These are phyloP conservation scores for Meleagris gallopavo DNA, from an alignment of 2,113 vertebrate genomes.

Conservation along the genomic window DNA sequence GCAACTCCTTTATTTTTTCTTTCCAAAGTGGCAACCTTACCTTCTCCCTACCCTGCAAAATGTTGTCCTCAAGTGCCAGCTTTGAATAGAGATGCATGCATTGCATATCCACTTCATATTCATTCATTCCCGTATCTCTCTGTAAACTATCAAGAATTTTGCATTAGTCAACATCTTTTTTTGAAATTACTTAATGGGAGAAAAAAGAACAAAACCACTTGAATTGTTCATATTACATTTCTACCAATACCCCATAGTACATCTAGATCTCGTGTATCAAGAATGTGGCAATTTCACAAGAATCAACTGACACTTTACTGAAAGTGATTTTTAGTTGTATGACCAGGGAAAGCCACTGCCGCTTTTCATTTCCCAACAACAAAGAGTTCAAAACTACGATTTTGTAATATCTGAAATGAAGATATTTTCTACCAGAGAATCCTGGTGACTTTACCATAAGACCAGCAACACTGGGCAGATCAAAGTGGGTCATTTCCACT, in stretches of 20 bases:
- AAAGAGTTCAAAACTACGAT: background rate
- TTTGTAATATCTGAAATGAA: constrained; percentile 4
- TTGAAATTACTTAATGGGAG: background rate
- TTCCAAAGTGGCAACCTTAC: background rate
- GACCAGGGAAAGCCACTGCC: background rate
- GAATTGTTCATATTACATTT: background rate
- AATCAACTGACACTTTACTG: background rate
- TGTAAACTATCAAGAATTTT: background rate
- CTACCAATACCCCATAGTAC: background rate
- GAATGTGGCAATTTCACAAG: constrained; percentile 20
- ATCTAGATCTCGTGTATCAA: background rate
- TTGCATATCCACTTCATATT: background rate
- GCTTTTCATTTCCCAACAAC: constrained; percentile 28
- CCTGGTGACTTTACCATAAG: background rate
- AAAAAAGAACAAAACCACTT: background rate
- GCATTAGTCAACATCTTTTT: background rate
- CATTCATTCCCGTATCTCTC: background rate
- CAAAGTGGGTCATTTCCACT: background rate
- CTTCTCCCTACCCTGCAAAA: background rate
- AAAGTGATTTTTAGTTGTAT: background rate
- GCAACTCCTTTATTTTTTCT: background rate
- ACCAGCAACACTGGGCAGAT: background rate
- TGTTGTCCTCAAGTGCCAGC: background rate
- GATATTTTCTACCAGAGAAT: background rate
- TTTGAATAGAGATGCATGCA: background rate